Evolutionary conservation across 1,140 invertebrate genomes (phyloP).

Genomic region (Coptotermes formosanus): DNA sequence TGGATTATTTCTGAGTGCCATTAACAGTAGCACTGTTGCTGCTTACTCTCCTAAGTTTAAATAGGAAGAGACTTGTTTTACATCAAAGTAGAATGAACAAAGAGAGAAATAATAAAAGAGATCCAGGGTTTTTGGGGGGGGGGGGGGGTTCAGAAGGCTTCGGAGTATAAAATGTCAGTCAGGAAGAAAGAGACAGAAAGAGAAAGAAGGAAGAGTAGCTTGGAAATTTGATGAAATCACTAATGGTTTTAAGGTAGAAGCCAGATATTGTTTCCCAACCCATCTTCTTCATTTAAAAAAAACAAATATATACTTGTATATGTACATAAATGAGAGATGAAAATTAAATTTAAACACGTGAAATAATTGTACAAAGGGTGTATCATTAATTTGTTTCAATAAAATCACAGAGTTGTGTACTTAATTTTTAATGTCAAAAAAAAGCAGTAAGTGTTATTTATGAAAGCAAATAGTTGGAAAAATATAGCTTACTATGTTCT

Average conservation of each 20-base stretch:
- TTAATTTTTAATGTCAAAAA: too few species aligned
- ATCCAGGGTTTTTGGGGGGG: not conserved
- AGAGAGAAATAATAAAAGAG: constrained; percentile 17
- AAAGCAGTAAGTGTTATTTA: too few species aligned
- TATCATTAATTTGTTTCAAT: not conserved
- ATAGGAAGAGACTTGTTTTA: constrained; percentile 11
- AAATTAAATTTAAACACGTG: not conserved
- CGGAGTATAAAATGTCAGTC: not conserved
- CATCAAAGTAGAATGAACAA: constrained; percentile 5
- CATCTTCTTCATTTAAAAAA: not conserved
- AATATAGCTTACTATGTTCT: too few species aligned
- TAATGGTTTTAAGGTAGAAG: constrained; percentile 12
- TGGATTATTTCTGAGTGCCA: constrained; percentile 30
- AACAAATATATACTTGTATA: not conserved
- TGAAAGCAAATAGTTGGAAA: too few species aligned
- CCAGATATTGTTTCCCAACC: not conserved
- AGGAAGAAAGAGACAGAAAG: not conserved
- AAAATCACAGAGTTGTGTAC: too few species aligned
- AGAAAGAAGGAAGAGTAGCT: not conserved
- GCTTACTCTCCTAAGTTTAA: not conserved
- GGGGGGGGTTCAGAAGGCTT: not conserved
- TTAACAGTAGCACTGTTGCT: not conserved
- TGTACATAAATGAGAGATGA: not conserved
- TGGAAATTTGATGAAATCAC: constrained; percentile 27
- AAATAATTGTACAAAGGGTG: not conserved